A percentile compares a stretch with the other conserved stretches of the same genome.
Conservation (phyloP, 2,888 invertebrate genomes). For the Laspeyria flexula region DNA sequence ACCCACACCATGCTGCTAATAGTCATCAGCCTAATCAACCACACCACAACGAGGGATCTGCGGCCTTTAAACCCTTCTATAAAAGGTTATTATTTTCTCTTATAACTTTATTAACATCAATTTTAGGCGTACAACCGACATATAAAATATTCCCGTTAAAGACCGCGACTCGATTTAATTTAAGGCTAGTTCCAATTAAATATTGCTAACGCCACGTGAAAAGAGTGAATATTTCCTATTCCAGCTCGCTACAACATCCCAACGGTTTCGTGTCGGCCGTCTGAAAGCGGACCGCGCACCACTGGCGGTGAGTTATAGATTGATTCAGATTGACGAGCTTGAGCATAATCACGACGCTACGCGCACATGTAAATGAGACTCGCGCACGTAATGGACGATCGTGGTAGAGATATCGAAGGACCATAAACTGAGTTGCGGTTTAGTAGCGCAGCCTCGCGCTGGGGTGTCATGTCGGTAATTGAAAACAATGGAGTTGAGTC, state of each 20-base stretch:
- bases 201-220: constrained; percentile 63
- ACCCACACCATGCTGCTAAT: constrained; percentile 82
- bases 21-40: constrained; percentile 80
- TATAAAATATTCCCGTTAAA: constrained; percentile 13
- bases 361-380: constrained; percentile 69
- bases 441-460: constrained; percentile 70
- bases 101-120: not conserved
- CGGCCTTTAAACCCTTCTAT: constrained; percentile 95
- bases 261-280: constrained; percentile 92
- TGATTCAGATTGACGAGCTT: constrained; percentile 67
- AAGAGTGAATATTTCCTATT: constrained; percentile 75
- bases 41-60: constrained; percentile 84
- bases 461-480: constrained; percentile 84
- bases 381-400: constrained; percentile 72
- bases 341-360: constrained; percentile 46
- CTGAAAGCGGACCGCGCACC: constrained; percentile 84
- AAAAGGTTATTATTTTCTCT: constrained; percentile 89
- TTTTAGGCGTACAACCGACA: constrained; percentile 7
- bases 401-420: constrained; percentile 73
- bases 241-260: constrained; percentile 90
- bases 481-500: constrained; percentile 83
- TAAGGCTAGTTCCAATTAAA: constrained; percentile 36
- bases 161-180: constrained; percentile 26
- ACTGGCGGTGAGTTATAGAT: constrained; percentile 72
- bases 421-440: constrained; percentile 79